These are phyloP conservation scores for Steinernema scapterisci DNA, from an alignment of 2,888 invertebrate genomes.

Conservation along the genomic window DNA sequence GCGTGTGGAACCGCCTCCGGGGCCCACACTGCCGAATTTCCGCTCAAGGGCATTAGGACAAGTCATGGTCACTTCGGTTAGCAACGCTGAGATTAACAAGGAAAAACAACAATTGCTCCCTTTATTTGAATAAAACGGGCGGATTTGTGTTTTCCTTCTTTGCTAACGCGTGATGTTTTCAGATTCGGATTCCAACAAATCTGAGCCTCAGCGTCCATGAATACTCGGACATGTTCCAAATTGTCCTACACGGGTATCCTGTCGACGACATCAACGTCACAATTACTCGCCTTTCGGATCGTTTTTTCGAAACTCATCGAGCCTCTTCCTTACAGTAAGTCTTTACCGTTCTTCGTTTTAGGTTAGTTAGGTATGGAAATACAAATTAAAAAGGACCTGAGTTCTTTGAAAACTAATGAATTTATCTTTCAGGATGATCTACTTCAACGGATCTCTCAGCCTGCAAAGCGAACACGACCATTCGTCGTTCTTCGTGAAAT, in stretches of 20 bases:
- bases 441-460: slow-evolving; percentile 46
- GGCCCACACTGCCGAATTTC: neutral
- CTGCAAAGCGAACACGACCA: slow-evolving; percentile 40
- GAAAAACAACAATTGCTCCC: no score
- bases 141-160: no score
- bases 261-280: slow-evolving; percentile 48
- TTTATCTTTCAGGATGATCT: slow-evolving; percentile 37
- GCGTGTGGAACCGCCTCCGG: neutral
- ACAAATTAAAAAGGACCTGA: no score
- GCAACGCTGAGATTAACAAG: no score
- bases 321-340: neutral
- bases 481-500: slow-evolving; percentile 47
- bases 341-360: no score
- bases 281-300: slow-evolving; percentile 42
- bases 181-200: slow-evolving; percentile 3
- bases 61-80: neutral
- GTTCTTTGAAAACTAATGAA: no score
- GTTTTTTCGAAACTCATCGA: slow-evolving; percentile 37
- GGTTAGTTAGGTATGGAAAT: no score
- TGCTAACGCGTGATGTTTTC: neutral
- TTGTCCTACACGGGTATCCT: slow-evolving; percentile 55
- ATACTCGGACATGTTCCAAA: slow-evolving; percentile 17
- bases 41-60: neutral
- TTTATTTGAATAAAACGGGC: no score
- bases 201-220: slow-evolving; percentile 12